phyloP scores from a whole-genome alignment of 2,797 vertebrate species.

The Cossypha dichroa region DNA sequence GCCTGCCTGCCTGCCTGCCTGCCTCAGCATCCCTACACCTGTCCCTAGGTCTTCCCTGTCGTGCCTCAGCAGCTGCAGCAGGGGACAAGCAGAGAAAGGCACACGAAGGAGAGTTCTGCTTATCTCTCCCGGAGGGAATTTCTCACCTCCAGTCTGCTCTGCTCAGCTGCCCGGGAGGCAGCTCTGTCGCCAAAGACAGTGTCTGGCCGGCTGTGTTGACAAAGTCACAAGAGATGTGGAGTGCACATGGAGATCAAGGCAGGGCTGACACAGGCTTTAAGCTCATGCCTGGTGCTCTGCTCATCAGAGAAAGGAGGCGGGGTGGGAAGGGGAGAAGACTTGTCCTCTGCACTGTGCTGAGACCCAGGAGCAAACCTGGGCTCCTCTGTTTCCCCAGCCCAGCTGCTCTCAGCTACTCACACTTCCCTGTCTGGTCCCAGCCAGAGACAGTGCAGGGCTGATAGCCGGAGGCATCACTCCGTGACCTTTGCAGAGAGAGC shows the following conservation, averaged over 20 bases:
- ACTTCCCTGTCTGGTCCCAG: not conserved
- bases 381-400: not conserved
- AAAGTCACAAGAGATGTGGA: conserved; percentile 40
- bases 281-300: not conserved
- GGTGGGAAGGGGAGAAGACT: not conserved
- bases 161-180: not conserved
- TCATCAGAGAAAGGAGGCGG: not conserved
- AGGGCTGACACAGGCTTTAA: conserved; percentile 33
- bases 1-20: too few species aligned
- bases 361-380: not conserved
- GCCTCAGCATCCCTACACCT: not conserved
- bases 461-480: not conserved
- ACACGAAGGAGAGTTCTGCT: not conserved
- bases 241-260: conserved; percentile 43
- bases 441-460: not conserved
- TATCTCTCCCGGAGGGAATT: conserved; percentile 35
- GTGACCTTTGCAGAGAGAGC: not conserved
- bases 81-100: not conserved
- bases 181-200: not conserved
- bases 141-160: conserved; percentile 20
- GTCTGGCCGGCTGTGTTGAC: conserved; percentile 9
- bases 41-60: not conserved
- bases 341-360: not conserved
- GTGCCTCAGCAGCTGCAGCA: not conserved
- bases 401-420: not conserved